These are phyloP conservation scores for Heliconius ismenius DNA, from an alignment of 2,888 invertebrate genomes.

Conservation along the genomic window DNA sequence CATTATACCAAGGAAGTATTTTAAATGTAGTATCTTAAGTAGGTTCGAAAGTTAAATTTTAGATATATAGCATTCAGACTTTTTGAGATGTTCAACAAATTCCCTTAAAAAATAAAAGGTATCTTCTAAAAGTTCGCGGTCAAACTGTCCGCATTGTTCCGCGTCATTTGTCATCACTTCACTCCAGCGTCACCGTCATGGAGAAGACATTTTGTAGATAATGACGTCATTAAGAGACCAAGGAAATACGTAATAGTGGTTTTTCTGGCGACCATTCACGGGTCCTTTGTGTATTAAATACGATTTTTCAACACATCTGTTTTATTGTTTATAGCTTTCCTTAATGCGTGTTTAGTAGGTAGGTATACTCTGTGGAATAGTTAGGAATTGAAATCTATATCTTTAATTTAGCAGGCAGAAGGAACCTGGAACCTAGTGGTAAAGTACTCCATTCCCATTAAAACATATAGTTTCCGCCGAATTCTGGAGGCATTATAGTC, in stretches of 20 bases:
- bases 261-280: constrained; percentile 63
- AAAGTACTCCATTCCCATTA: too few relatives aligned
- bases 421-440: too few relatives aligned
- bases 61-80: constrained; percentile 5
- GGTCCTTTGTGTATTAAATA: constrained; percentile 28
- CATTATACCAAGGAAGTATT: too few relatives aligned
- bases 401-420: too few relatives aligned
- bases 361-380: too few relatives aligned
- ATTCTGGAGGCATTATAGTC: too few relatives aligned
- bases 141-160: constrained; percentile 46
- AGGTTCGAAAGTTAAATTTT: not conserved
- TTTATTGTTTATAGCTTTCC: not conserved
- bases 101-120: constrained; percentile 34
- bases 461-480: too few relatives aligned
- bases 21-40: not conserved
- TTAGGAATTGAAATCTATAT: too few relatives aligned
- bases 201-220: constrained; percentile 61
- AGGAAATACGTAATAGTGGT: constrained; percentile 67
- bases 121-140: constrained; percentile 42
- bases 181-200: constrained; percentile 59
- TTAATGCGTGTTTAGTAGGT: too few relatives aligned
- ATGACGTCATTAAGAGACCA: constrained; percentile 70
- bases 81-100: not conserved
- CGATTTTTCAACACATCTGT: constrained; percentile 2
- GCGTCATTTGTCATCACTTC: constrained; percentile 62